A percentile compares a stretch with the other conserved stretches of the same genome.
Conservation (phyloP, 1,140 invertebrate species). For the Lepidotrigona ventralis region DNA sequence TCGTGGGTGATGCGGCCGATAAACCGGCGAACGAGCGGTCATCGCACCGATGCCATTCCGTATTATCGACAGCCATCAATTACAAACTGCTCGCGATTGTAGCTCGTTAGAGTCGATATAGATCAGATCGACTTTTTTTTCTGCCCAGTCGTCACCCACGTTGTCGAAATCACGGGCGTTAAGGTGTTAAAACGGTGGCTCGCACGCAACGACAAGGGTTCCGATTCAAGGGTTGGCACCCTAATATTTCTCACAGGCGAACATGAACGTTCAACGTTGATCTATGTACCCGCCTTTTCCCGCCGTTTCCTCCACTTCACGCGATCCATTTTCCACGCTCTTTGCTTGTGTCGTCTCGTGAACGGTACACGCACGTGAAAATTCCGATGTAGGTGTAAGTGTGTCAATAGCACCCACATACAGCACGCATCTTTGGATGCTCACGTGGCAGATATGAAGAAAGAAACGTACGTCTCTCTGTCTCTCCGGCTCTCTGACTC, state of each 20-base stretch:
- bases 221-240: not conserved
- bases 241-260: not conserved
- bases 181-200: conserved; percentile 15
- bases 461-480: conserved; percentile 14
- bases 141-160: conserved; percentile 13
- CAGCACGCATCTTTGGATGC: conserved; percentile 43
- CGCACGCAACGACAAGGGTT: not conserved
- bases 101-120: conserved; percentile 68
- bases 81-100: conserved; percentile 62
- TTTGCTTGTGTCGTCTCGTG: too few relatives aligned
- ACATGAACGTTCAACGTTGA: not conserved
- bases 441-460: conserved; percentile 44
- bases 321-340: conserved; percentile 2
- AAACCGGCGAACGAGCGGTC: conserved; percentile 24
- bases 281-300: not conserved
- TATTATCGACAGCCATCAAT: conserved; percentile 72
- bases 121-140: conserved; percentile 58
- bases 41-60: conserved; percentile 13
- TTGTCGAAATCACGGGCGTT: conserved; percentile 20
- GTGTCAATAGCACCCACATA: conserved; percentile 69
- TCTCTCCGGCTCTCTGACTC: conserved; percentile 37
- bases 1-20: conserved; percentile 64
- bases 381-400: conserved; percentile 46
- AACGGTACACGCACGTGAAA: conserved; percentile 8
- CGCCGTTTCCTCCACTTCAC: not conserved